A percentile compares a stretch with the other conserved stretches of the same genome.
Conservation (phyloP, 64 coral and sea anemone species). For the Pachyseris speciosa region DNA sequence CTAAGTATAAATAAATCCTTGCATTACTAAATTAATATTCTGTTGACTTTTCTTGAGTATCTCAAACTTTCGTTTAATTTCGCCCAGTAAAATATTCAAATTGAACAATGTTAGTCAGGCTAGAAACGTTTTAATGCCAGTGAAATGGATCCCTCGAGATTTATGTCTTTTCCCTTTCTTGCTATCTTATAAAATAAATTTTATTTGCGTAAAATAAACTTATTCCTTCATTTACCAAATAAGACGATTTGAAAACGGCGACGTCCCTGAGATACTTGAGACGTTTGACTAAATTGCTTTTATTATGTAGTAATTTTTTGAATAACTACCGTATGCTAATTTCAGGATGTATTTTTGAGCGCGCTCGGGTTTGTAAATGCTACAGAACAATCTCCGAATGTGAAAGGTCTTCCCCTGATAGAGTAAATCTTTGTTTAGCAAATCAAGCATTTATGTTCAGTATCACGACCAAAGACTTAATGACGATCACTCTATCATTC, state of each 20-base stretch:
- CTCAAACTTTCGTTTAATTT: not conserved
- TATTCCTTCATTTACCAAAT: not conserved
- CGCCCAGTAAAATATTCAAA: not conserved
- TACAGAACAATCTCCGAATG: no score
- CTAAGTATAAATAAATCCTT: constrained; percentile 41
- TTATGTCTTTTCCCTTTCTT: not conserved
- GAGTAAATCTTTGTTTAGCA: not conserved
- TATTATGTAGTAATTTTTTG: no score
- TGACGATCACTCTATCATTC: not conserved
- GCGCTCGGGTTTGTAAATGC: no score
- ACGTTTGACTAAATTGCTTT: not conserved
- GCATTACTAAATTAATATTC: not conserved
- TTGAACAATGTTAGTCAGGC: not conserved
- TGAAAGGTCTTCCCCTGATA: no score
- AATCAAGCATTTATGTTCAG: not conserved
- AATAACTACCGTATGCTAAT: no score
- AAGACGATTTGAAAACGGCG: not conserved
- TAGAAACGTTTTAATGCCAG: not conserved
- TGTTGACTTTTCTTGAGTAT: not conserved
- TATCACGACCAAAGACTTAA: not conserved
- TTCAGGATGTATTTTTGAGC: no score
- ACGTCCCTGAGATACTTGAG: not conserved
- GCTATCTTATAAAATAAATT: constrained; percentile 29
- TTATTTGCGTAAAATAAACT: constrained; percentile 4
- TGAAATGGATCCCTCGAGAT: not conserved